These are phyloP conservation scores for Drosophila lini DNA, from an alignment of 1,140 invertebrate species.

Conservation along the genomic window DNA sequence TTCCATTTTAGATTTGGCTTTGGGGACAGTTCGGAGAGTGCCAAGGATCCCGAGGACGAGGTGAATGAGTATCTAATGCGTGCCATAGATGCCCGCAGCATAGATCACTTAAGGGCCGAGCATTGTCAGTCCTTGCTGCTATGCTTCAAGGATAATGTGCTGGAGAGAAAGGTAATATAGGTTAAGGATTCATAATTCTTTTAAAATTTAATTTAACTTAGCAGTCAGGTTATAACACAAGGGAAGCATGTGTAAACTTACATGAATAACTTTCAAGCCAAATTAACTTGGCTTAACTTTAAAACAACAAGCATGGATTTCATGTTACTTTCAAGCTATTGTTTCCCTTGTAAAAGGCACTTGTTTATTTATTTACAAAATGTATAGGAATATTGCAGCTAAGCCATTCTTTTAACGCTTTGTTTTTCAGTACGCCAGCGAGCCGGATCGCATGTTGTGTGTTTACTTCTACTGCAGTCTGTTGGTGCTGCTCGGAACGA, in stretches of 20 bases:
- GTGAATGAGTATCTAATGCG: conserved; percentile 97
- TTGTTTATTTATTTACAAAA: conserved; percentile 14
- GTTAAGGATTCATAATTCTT: no score
- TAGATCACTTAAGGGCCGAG: conserved; percentile 93
- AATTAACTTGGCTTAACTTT: background rate
- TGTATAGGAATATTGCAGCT: conserved; percentile 13
- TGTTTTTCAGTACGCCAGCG: conserved; percentile 88
- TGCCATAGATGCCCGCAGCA: conserved; percentile 97
- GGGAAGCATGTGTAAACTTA: background rate
- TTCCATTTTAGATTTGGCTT: conserved; percentile 87
- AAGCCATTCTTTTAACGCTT: conserved; percentile 20
- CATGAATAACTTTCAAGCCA: background rate
- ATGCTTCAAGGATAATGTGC: conserved; percentile 90
- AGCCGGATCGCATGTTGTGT: conserved; percentile 92
- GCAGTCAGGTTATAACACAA: background rate
- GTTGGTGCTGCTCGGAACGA: conserved; percentile 88
- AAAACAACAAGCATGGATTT: background rate
- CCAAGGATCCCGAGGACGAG: conserved; percentile 94
- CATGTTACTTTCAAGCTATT: background rate
- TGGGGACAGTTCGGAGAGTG: conserved; percentile 85
- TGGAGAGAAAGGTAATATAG: conserved; percentile 91
- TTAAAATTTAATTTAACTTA: background rate
- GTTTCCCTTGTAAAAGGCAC: background rate
- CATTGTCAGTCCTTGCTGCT: conserved; percentile 93
- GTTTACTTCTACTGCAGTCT: conserved; percentile 94